Percentiles rank a stretch among this genome's conserved stretches.
Evolutionary conservation across 2,113 vertebrate genomes (phyloP).

Genomic region (Ahaetulla prasina): DNA sequence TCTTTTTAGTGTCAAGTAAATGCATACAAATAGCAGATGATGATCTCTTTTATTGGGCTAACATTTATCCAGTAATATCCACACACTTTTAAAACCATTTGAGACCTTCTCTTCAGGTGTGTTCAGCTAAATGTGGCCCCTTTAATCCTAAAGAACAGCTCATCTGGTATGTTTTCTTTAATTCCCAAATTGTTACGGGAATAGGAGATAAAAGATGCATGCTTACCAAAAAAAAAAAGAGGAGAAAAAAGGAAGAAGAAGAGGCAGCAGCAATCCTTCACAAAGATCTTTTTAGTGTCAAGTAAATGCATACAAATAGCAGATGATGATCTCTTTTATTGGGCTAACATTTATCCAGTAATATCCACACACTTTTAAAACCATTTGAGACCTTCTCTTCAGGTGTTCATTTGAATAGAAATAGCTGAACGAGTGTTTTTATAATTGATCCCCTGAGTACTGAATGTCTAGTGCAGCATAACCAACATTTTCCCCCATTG

Average conservation of each 20-base stretch:
- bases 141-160: conserved; percentile 56
- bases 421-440: conserved; percentile 88
- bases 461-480: conserved; percentile 78
- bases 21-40: no score
- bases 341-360: conserved; percentile 85
- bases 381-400: conserved; percentile 82
- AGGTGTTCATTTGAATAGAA: conserved; percentile 93
- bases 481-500: conserved; percentile 83
- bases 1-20: no score
- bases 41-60: no score
- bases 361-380: conserved; percentile 83
- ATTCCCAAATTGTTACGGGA: conserved; percentile 76
- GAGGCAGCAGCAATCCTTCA: conserved; percentile 62
- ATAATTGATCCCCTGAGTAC: conserved; percentile 89
- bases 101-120: conserved; percentile 64
- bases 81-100: no score
- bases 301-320: conserved; percentile 84
- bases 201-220: conserved; percentile 67
- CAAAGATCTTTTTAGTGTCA: conserved; percentile 83
- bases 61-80: no score
- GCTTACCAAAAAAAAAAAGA: conserved; percentile 54
- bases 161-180: conserved; percentile 59
- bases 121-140: conserved; percentile 53
- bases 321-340: conserved; percentile 84
- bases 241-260: neutral